Evolutionary conservation across 2,113 vertebrate species (phyloP).

Genomic region (Hydrolagus affinis): DNA sequence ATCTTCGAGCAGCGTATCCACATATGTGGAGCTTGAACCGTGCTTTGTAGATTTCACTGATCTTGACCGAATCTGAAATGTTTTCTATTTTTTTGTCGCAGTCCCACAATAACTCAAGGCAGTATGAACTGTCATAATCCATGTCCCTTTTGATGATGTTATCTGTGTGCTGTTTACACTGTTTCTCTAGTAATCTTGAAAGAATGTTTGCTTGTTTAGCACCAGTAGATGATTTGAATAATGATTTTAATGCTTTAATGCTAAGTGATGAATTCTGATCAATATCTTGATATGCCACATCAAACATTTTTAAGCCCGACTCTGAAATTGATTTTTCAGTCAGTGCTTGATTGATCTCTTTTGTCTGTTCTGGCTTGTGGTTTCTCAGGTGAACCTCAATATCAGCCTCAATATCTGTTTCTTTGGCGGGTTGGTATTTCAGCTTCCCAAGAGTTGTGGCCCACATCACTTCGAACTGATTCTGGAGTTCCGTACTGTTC

Average conservation of each 20-base stretch:
- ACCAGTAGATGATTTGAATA: neutral
- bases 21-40: slow-evolving; percentile 35
- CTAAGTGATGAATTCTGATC: too few relatives aligned
- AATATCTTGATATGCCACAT: too few relatives aligned
- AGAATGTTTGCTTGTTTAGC: slow-evolving; percentile 1
- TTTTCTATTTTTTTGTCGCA: slow-evolving; percentile 41
- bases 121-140: slow-evolving; percentile 44
- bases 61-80: neutral
- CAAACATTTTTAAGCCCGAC: too few relatives aligned
- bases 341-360: slow-evolving; percentile 45
- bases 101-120: slow-evolving; percentile 45
- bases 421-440: slow-evolving; percentile 39
- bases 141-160: too few relatives aligned
- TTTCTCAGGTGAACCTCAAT: slow-evolving; percentile 44
- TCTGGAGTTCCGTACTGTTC: slow-evolving; percentile 43
- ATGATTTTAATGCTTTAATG: too few relatives aligned
- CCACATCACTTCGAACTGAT: slow-evolving; percentile 58
- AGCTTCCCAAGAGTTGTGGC: slow-evolving; percentile 37
- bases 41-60: slow-evolving; percentile 30
- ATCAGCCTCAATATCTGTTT: slow-evolving; percentile 44
- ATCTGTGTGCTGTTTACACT: slow-evolving; percentile 43
- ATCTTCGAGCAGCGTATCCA: too few relatives aligned
- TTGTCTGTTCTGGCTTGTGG: slow-evolving; percentile 43
- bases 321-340: slow-evolving; percentile 35
- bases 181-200: slow-evolving; percentile 36